Percentiles rank a stretch among this genome's conserved stretches.
Conservation (phyloP, 1,140 invertebrate species). For the Penaeus chinensis region DNA sequence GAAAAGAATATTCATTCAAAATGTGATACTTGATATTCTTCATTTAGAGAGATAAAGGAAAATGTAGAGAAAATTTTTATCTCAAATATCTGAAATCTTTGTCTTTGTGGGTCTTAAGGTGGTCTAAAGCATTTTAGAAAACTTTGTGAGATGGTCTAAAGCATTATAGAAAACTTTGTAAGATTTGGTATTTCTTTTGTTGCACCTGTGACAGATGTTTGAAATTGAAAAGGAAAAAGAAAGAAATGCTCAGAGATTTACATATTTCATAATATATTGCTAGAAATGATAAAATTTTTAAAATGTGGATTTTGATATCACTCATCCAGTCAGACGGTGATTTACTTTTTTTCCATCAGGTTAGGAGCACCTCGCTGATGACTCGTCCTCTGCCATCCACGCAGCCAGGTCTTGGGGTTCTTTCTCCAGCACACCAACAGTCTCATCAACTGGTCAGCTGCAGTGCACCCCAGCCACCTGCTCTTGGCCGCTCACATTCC, state of each 20-base stretch:
- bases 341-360: conserved; percentile 49
- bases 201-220: not conserved
- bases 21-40: not conserved
- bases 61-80: not conserved
- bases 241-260: too few relatives aligned
- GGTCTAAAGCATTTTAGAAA: not conserved
- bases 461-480: conserved; percentile 33
- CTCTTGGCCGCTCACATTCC: conserved; percentile 16
- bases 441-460: conserved; percentile 1
- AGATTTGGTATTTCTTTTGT: not conserved
- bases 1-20: too few relatives aligned
- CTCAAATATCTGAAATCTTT: not conserved
- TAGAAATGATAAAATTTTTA: not conserved
- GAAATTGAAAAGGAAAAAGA: too few relatives aligned
- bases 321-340: conserved; percentile 40
- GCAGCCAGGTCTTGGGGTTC: conserved; percentile 5
- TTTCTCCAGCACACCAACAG: conserved; percentile 12
- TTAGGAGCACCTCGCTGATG: conserved; percentile 29
- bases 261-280: not conserved
- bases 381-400: conserved; percentile 24
- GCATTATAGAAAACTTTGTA: not conserved
- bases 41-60: too few relatives aligned
- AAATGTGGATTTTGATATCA: not conserved
- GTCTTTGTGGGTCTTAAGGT: not conserved
- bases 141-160: not conserved